Base-by-base conservation (phyloP, 2,888 invertebrate genomes). In the Epistrophe grossulariae region DNA sequence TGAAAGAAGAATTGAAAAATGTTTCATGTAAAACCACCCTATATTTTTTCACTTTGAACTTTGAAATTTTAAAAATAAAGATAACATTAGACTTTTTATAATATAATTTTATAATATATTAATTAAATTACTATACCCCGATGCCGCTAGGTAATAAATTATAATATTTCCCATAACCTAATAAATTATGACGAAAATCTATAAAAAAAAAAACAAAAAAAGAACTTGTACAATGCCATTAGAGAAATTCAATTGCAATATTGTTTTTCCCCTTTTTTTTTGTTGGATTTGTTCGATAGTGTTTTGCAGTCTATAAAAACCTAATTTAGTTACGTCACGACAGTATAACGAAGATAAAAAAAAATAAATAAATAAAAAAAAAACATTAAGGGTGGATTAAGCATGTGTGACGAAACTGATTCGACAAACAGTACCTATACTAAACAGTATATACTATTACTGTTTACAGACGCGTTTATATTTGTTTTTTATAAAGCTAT, bases 351-450 rank as follows among this genome's bases (percentile, higher is more conserved):
- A 40, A 38, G 10, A 13, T 2, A 40, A 2, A 60, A 70, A 24
- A 60, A 24, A 24, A 24, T 24, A 24, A 24, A 24, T 2, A 24
- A 24, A 24, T 1, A 24, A 19, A 52, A 64, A 66, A 13, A 35
- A 35, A n/a, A 35, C 9, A 17, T 62, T 71, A 74, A 64, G 83
- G 81, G 71, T 77, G 72, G 73, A 48, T 73, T 77, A 66, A 66
- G 68, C 70, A 73, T 77, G 70, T 81, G 81, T 74, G 70, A 74
- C 82, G 70, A 79, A 85, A 82, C 52, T 64, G 74, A 78, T 85
- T 82, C 55, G 57, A 52, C 73, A 85, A 81, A 73, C 60, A 48
- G 77, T 48, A 84, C 64, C n/a, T n/a, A n/a, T n/a, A n/a, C n/a
- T n/a, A 85, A 81, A 73, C 60, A 48, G 77, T 48, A 84, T 59